phyloP scores from a whole-genome alignment of 2,797 vertebrate genomes.

The Malacoraja senta region DNA sequence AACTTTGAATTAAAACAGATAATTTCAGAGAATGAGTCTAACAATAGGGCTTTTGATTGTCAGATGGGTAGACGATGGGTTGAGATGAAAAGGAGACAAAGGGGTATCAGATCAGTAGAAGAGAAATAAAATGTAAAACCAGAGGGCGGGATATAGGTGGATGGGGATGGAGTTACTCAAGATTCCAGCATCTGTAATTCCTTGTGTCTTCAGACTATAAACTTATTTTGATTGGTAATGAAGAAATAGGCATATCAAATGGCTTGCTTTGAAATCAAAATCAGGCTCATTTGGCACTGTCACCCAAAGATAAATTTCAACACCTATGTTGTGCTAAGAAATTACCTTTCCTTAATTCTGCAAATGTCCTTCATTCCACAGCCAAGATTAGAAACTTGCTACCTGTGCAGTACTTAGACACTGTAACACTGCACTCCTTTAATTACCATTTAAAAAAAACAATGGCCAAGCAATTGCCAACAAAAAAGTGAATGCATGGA shows the following conservation, averaged over 20 bases:
- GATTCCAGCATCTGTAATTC: no score
- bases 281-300: neutral
- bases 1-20: no score
- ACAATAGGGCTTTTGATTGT: no score
- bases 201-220: neutral
- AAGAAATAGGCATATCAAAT: neutral
- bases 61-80: no score
- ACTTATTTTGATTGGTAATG: neutral
- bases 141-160: no score
- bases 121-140: no score
- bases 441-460: slow-evolving; percentile 20
- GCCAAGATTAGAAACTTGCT: neutral
- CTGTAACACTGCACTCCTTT: neutral
- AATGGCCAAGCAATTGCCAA: neutral
- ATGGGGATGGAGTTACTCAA: no score
- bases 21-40: no score
- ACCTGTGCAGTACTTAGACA: neutral
- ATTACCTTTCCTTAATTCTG: neutral
- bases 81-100: no score
- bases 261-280: neutral
- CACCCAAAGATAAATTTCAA: neutral
- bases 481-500: neutral
- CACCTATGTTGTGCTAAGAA: neutral
- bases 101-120: no score
- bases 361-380: neutral